Percentiles rank a stretch among this genome's conserved stretches.
Conservation (phyloP, 1,140 invertebrate species). For the Anastrepha obliqua region DNA sequence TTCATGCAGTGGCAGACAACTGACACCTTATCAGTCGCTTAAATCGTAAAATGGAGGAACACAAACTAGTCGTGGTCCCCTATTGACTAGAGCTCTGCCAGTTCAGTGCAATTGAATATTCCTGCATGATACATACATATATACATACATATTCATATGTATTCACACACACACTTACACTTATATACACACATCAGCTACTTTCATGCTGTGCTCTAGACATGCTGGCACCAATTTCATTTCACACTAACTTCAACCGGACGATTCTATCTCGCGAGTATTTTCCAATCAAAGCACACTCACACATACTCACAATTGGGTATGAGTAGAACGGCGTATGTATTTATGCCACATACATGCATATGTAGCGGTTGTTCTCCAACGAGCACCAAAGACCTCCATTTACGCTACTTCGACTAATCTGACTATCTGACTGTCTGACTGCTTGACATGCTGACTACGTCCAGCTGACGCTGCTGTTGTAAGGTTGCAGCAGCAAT, state of each 20-base stretch:
- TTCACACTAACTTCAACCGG: not conserved
- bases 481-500: not conserved
- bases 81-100: too few species aligned
- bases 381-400: not conserved
- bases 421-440: not conserved
- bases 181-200: too few species aligned
- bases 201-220: not conserved
- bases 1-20: too few species aligned
- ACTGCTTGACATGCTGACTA: constrained; percentile 12
- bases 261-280: not conserved
- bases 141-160: too few species aligned
- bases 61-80: too few species aligned
- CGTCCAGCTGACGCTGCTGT: constrained; percentile 23
- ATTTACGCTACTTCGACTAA: not conserved
- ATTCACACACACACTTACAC: too few species aligned
- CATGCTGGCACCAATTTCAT: not conserved
- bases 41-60: too few species aligned
- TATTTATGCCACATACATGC: not conserved
- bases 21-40: too few species aligned
- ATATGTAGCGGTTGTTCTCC: not conserved
- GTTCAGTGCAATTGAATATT: too few species aligned
- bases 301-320: not conserved
- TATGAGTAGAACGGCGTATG: not conserved
- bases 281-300: not conserved
- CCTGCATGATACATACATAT: too few species aligned